Base-by-base conservation (phyloP, 1,140 invertebrate genomes). In the Apis laboriosa region DNA sequence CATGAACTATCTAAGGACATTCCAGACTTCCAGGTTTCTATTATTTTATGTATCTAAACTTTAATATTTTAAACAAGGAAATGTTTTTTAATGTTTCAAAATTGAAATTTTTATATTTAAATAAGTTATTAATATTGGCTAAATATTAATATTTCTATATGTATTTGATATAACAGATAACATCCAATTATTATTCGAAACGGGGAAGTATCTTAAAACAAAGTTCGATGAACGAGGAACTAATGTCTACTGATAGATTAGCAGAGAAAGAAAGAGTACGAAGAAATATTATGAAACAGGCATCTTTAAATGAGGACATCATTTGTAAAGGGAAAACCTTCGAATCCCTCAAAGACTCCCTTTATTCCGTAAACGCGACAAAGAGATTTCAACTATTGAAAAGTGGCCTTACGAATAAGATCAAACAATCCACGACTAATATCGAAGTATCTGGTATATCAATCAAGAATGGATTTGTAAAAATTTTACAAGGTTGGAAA, bases 221-320 rank as follows among this genome's bases (percentile, higher is more conserved):
- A 90, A 97, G 96, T 80, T 98, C 97, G 1, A 95, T 98, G 83
- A 98, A 98, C 91, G 98, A 98, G 92, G 97, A 98, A 90, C 94
- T 98, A 9, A 98, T 98, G 96, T 97, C 97, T 1, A 95, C 96
- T 21, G 97, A 98, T 89, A 94, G 98, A 83, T 92, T 98, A 86
- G 93, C 96, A 83, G 97, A 98, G 93, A 98, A 98, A 88, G 97
- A 98, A 91, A 95, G 95, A 53, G 95, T 98, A n/a, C 95, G 97
- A 71, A 96, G 97, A 86, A 97, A 98, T 90, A 98, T 98, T 81
- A 97, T 97, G 92, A 98, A 98, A 90, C 97, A 98, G 92, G 97
- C 97, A 4, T 98, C 97, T 7, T 94, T 98, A 12, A 98, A 98
- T 90, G 97, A 98, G 92, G 97, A 98, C 74, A 96, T 98, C 58